Percentiles rank a stretch among this genome's conserved stretches.
Evolutionary conservation across 2,797 vertebrate species (phyloP).

Genomic region (Valencia hispanica): DNA sequence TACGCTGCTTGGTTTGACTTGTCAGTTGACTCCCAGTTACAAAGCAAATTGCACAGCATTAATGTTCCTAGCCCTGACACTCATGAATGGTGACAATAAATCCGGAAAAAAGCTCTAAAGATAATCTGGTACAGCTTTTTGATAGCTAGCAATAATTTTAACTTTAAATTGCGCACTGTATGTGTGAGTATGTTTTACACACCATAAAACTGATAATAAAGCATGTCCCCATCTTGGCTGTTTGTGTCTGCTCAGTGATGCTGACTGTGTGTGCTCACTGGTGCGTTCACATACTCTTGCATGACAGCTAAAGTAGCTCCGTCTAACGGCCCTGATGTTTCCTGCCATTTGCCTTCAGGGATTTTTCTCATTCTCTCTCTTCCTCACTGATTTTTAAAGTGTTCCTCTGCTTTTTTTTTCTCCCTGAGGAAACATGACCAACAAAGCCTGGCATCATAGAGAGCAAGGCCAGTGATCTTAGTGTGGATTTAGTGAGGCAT

Average conservation of each 20-base stretch:
- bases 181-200: constrained; percentile 1
- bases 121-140: neutral
- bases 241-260: constrained; percentile 73
- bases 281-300: constrained; percentile 72
- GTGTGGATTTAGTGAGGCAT: constrained; percentile 72
- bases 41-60: constrained; percentile 59
- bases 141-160: neutral
- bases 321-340: constrained; percentile 82
- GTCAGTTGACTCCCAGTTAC: constrained; percentile 65
- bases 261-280: constrained; percentile 69
- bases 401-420: constrained; percentile 60
- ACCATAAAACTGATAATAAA: constrained; percentile 19
- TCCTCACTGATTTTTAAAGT: constrained; percentile 86
- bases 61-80: constrained; percentile 51
- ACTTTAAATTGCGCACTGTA: neutral
- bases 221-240: constrained; percentile 39
- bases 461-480: constrained; percentile 80
- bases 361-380: constrained; percentile 75
- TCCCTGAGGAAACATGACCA: constrained; percentile 80
- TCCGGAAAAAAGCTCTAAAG: neutral
- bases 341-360: constrained; percentile 81
- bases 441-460: constrained; percentile 78
- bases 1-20: constrained; percentile 67
- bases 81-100: constrained; percentile 8
- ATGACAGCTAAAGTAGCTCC: constrained; percentile 83